Percentiles rank a stretch among this genome's conserved stretches.
Evolutionary conservation across 2,888 invertebrate genomes (phyloP).

Genomic region (Epsilonema sp.): DNA sequence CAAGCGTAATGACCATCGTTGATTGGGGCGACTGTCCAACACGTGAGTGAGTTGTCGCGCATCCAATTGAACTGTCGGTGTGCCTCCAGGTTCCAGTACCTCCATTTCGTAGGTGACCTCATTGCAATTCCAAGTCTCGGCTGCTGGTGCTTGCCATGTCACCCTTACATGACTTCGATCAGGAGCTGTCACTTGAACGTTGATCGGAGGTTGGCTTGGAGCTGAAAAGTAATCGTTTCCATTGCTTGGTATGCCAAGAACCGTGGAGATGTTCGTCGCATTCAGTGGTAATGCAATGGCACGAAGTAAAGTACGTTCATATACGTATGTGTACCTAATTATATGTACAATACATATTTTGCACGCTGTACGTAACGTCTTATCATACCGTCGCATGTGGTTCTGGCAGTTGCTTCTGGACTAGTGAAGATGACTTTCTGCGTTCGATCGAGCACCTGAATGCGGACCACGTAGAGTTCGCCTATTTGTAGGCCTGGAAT

Average conservation of each 20-base stretch:
- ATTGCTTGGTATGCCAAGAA: no score
- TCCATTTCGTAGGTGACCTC: neutral
- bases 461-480: slow-evolving; percentile 17
- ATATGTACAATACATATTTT: no score
- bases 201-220: slow-evolving; percentile 23
- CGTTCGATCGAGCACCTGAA: slow-evolving; percentile 23
- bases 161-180: slow-evolving; percentile 19
- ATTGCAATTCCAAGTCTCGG: slow-evolving; percentile 7
- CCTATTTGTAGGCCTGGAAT: slow-evolving; percentile 21
- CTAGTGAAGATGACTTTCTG: slow-evolving; percentile 26
- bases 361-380: neutral
- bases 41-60: slow-evolving; percentile 22
- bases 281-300: no score
- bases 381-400: slow-evolving; percentile 16
- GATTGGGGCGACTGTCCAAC: slow-evolving; percentile 15
- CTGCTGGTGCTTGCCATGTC: slow-evolving; percentile 16
- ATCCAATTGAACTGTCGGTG: slow-evolving; percentile 13
- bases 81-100: slow-evolving; percentile 16
- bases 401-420: slow-evolving; percentile 18
- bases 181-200: slow-evolving; percentile 19
- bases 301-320: no score
- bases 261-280: no score
- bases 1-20: slow-evolving; percentile 6
- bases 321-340: no score
- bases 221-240: no score